Evolutionary conservation across 2,113 vertebrate genomes (phyloP).

Genomic region (Gallinago media): DNA sequence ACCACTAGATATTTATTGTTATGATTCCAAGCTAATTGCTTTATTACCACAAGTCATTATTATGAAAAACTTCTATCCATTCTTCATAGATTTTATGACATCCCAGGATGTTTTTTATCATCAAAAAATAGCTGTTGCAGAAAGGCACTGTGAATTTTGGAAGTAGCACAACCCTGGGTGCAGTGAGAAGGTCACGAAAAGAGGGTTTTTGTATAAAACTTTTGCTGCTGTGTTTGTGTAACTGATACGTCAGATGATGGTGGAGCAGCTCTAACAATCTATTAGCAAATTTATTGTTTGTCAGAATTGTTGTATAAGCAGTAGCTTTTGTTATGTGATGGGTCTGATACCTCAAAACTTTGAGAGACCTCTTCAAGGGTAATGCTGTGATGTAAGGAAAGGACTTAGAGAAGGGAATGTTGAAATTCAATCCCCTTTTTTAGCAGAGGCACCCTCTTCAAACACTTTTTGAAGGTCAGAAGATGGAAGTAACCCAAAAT

Average conservation of each 20-base stretch:
- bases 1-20: background rate
- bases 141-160: background rate
- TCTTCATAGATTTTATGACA: background rate
- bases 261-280: background rate
- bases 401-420: background rate
- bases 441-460: background rate
- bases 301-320: background rate
- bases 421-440: background rate
- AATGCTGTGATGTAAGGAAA: background rate
- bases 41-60: background rate
- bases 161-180: background rate
- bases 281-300: background rate
- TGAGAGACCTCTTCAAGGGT: background rate
- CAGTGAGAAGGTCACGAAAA: background rate
- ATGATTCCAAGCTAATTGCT: background rate
- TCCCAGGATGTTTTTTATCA: background rate
- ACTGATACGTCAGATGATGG: rapidly evolving
- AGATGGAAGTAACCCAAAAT: background rate
- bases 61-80: background rate
- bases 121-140: background rate
- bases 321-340: background rate
- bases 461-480: background rate
- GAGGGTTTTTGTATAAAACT: background rate
- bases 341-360: background rate
- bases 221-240: background rate